Percentiles rank a stretch among this genome's conserved stretches.
phyloP scores from a whole-genome alignment of 2,888 invertebrate species.

The Tridacna gigas region DNA sequence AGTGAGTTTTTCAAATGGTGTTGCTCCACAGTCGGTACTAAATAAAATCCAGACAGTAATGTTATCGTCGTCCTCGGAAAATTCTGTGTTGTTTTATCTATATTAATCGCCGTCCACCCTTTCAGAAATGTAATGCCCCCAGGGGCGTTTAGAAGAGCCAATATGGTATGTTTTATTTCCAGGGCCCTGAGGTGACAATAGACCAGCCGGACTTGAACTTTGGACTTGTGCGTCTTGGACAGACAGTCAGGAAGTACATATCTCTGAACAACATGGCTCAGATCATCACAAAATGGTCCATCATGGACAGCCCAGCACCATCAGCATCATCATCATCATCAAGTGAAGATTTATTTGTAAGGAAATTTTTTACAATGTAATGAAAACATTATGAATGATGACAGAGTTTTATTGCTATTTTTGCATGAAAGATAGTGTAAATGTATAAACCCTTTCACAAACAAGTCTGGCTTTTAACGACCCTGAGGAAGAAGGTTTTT shows the following conservation, averaged over 20 bases:
- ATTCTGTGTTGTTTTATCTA: no score
- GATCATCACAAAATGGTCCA: slow-evolving; percentile 78
- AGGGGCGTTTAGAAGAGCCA: no score
- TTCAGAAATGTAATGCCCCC: no score
- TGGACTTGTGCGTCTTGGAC: slow-evolving; percentile 82
- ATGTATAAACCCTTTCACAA: no score
- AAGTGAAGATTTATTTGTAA: slow-evolving; percentile 2
- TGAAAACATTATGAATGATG: background rate
- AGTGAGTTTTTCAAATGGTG: no score
- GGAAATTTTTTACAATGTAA: background rate
- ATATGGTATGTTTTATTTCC: slow-evolving; percentile 30
- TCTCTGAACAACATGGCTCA: slow-evolving; percentile 80
- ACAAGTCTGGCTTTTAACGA: no score
- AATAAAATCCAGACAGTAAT: no score
- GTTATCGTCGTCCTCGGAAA: no score
- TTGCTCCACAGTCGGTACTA: no score
- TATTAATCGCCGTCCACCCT: no score
- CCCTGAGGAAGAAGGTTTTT: no score
- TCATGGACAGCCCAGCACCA: slow-evolving; percentile 69
- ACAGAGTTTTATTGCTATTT: background rate
- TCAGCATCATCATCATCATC: slow-evolving; percentile 24
- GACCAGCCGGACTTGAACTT: slow-evolving; percentile 83
- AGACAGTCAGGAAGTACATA: slow-evolving; percentile 71
- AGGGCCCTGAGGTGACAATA: slow-evolving; percentile 83
- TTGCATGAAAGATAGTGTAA: background rate